Evolutionary conservation across 2,113 vertebrate genomes (phyloP).

Genomic region (Spermophilus dauricus): DNA sequence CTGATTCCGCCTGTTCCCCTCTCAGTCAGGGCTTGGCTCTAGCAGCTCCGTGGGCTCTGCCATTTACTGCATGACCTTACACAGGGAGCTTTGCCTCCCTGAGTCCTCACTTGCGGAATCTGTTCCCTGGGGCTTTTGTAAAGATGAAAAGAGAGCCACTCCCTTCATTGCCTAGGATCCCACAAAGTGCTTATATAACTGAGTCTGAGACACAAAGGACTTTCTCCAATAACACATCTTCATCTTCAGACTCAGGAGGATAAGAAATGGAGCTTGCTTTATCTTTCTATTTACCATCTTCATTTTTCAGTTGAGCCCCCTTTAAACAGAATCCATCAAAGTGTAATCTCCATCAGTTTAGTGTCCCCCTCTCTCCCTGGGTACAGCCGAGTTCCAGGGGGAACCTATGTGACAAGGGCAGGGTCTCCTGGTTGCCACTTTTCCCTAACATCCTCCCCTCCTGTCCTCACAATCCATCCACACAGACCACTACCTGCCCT

Average conservation of each 20-base stretch:
- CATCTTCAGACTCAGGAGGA: background rate
- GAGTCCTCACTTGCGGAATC: background rate
- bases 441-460: background rate
- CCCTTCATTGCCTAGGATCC: background rate
- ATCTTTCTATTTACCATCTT: background rate
- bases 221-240: background rate
- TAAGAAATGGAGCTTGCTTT: background rate
- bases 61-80: background rate
- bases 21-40: background rate
- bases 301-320: background rate
- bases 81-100: background rate
- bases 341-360: background rate
- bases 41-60: background rate
- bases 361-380: background rate
- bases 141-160: background rate
- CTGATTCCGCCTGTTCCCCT: background rate
- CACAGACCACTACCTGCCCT: background rate
- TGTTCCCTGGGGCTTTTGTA: accelerated
- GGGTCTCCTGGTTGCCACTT: background rate
- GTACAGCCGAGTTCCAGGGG: background rate
- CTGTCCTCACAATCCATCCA: background rate
- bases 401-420: background rate
- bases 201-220: background rate
- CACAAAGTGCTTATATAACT: background rate
- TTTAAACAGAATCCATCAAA: background rate